Evolutionary conservation across 2,888 invertebrate genomes (phyloP), one percentile per base, ranked within the genome.

Genomic region (Hypomecis atomaria): DNA sequence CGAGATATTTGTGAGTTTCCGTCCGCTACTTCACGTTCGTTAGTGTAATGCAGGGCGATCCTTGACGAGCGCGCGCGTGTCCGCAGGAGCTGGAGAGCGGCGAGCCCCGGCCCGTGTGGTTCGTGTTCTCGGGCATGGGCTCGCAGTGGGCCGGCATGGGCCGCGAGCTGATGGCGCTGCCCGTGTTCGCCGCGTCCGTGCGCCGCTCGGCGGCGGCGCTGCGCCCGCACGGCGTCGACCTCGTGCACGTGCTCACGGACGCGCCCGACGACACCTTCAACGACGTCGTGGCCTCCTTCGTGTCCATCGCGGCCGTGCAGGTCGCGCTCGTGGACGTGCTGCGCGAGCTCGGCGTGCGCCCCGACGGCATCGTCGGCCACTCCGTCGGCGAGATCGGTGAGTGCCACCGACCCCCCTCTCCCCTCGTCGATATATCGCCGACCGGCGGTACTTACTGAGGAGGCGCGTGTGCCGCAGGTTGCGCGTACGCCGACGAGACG

Each of bases 101-200:
- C 8, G 91, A 93, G 47, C 94, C 94, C 69, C 94, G 97, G 10
- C 98, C 99, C 0, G 90, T 99, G 60, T 99, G 99, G 98, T 99
- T 95, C 88, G 95, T 99, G 69, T 99, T 98, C 92, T 96, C 98
- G 50, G 99, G 99, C 65, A 99, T 99, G 99, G 99, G 99, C 10
- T 96, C 97, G 47, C 99, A 99, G 90, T 99, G 99, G 99, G 94
- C 97, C 53, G 98, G 98, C 77, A 99, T 99, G 99, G 99, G 96
- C 10, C 95, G 95, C 81, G 94, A 96, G 65, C 94, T 99, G 72
- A 96, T 99, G 95, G 89, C 94, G 68, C 92, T 99, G 69, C 97
- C 98, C 59, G 90, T 93, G 0, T 99, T 99, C 92, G 95, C 95
- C 69, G 94, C 95, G 59, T 96, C 97, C 63, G 95, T 99, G 72